Conservation (phyloP, 2,888 invertebrate genomes). For the Cosmia trapezina region DNA sequence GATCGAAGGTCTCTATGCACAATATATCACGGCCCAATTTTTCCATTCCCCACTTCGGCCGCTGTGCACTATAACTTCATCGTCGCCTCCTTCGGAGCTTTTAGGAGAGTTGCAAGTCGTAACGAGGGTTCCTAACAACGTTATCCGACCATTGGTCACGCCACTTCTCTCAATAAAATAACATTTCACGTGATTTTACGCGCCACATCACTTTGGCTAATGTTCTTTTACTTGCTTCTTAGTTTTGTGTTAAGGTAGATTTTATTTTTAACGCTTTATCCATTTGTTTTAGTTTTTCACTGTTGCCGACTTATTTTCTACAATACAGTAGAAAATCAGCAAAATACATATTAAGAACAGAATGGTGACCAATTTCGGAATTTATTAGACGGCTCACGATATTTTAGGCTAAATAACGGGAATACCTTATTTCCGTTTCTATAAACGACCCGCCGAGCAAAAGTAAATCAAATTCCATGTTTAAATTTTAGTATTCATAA, state of each 20-base stretch:
- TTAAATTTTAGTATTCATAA: constrained; percentile 12
- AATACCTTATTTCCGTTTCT: neutral
- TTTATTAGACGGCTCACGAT: neutral
- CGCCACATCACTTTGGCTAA: constrained; percentile 25
- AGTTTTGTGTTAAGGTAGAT: neutral
- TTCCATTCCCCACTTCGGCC: neutral
- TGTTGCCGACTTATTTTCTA: neutral
- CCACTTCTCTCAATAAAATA: constrained; percentile 56
- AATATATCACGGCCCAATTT: neutral
- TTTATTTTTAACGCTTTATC: neutral
- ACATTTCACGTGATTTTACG: constrained; percentile 57
- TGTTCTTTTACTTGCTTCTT: constrained; percentile 17
- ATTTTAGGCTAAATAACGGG: neutral
- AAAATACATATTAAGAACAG: neutral
- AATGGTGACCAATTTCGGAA: constrained; percentile 2
- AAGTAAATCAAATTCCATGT: constrained; percentile 1
- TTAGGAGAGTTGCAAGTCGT: constrained; percentile 28
- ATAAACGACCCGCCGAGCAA: neutral
- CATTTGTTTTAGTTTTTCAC: neutral
- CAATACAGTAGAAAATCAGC: neutral
- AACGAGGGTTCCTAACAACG: constrained; percentile 60
- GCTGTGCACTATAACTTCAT: constrained; percentile 25
- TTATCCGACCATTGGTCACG: constrained; percentile 55
- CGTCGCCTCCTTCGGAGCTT: constrained; percentile 16
- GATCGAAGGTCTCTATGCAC: neutral